phyloP scores from a whole-genome alignment of 2,113 vertebrate species.

The Dromaius novaehollandiae region DNA sequence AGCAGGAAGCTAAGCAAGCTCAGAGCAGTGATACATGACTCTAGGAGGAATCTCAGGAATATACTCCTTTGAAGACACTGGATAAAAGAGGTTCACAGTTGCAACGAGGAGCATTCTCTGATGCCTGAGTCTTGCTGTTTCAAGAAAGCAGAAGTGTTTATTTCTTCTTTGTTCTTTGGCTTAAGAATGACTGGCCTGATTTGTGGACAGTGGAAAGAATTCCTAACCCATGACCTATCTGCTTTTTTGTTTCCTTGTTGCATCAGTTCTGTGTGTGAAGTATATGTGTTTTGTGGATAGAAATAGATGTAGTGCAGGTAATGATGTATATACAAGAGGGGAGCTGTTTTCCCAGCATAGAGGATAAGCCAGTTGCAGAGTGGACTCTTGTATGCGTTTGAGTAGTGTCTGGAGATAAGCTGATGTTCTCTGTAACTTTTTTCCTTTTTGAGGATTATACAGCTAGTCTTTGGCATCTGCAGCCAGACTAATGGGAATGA shows the following conservation, averaged over 20 bases:
- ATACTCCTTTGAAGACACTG: background rate
- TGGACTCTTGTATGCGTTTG: background rate
- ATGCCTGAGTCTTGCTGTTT: background rate
- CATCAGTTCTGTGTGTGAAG: background rate
- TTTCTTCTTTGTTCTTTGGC: background rate
- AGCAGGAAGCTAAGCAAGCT: background rate
- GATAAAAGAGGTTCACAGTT: background rate
- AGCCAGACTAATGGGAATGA: background rate
- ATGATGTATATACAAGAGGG: background rate
- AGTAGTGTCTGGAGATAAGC: background rate
- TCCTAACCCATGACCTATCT: background rate
- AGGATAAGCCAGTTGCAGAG: background rate
- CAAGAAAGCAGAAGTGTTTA: background rate
- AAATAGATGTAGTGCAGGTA: background rate
- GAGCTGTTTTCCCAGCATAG: background rate
- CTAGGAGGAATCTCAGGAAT: background rate
- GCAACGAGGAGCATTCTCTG: background rate
- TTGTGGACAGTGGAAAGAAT: background rate
- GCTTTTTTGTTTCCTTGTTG: background rate
- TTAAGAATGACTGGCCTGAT: background rate
- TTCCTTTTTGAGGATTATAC: background rate
- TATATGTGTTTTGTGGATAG: background rate
- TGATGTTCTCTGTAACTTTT: rapidly evolving
- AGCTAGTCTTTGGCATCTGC: background rate
- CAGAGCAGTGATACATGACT: background rate